These are phyloP conservation scores for Aphrophora alni DNA, from an alignment of 2,888 invertebrate species.

Conservation along the genomic window DNA sequence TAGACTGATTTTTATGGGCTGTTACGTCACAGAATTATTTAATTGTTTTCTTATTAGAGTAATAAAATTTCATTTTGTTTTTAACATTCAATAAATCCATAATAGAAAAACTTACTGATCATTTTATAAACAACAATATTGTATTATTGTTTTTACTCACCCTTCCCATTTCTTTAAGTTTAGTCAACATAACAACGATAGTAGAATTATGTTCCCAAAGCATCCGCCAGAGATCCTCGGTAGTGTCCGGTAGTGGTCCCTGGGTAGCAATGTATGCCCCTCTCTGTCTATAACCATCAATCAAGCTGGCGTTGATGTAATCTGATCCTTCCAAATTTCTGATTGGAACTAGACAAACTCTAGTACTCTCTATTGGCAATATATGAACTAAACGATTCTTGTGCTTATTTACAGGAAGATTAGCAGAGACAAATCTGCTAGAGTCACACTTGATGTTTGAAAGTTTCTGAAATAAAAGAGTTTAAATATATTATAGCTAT, in stretches of 20 bases:
- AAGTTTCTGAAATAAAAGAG: conserved; percentile 70
- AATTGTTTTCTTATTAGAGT: too few species aligned
- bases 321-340: conserved; percentile 89
- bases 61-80: too few species aligned
- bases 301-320: conserved; percentile 98
- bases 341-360: conserved; percentile 89
- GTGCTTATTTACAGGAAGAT: conserved; percentile 95
- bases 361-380: conserved; percentile 93
- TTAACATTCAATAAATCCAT: too few species aligned
- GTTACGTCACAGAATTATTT: too few species aligned
- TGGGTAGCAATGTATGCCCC: conserved; percentile 98
- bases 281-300: conserved; percentile 84
- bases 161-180: conserved; percentile 96
- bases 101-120: too few species aligned
- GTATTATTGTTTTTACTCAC: conserved; percentile 64
- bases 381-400: conserved; percentile 98
- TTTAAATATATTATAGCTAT: too few species aligned
- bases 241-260: conserved; percentile 95
- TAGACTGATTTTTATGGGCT: too few species aligned
- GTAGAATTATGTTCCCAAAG: conserved; percentile 99
- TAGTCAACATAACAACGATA: conserved; percentile 98
- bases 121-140: too few species aligned
- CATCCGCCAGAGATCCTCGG: conserved; percentile 99
- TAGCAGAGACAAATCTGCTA: conserved; percentile 93
- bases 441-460: conserved; percentile 90